Evolutionary conservation across 2,113 vertebrate genomes (phyloP).

Genomic region (Chionodraco myersi): DNA sequence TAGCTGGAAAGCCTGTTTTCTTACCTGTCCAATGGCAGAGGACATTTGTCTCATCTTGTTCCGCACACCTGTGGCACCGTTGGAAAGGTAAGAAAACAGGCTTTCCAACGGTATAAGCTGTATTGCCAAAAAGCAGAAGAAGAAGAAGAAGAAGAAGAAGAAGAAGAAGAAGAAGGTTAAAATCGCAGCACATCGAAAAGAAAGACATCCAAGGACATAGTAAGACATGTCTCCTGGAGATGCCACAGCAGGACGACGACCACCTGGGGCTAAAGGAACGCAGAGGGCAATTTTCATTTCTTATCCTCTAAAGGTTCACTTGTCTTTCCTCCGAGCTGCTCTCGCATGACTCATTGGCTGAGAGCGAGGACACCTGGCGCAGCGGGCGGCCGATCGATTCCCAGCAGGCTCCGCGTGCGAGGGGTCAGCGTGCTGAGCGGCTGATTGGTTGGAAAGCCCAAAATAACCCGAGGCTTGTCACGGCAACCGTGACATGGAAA

Average conservation of each 20-base stretch:
- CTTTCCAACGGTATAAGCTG: too few relatives aligned
- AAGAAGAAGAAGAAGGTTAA: too few relatives aligned
- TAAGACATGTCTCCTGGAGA: conserved; percentile 32
- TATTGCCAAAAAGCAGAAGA: too few relatives aligned
- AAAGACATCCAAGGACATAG: conserved; percentile 8
- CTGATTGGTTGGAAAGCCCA: conserved; percentile 60
- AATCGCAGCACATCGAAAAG: too few relatives aligned
- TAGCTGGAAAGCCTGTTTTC: too few relatives aligned
- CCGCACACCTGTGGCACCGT: too few relatives aligned
- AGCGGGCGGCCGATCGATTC: conserved; percentile 55
- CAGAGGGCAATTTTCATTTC: conserved; percentile 46
- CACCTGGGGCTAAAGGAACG: conserved; percentile 30
- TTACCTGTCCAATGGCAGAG: too few relatives aligned
- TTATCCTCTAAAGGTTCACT: conserved; percentile 19
- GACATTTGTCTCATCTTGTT: too few relatives aligned
- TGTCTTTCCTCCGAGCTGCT: conserved; percentile 2
- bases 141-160: too few relatives aligned
- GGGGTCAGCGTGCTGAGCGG: conserved; percentile 47
- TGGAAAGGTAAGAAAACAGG: too few relatives aligned
- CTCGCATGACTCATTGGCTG: conserved; percentile 32
- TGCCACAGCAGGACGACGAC: conserved; percentile 15
- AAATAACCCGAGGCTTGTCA: conserved; percentile 58
- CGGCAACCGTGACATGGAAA: conserved; percentile 41
- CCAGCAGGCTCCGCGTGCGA: conserved; percentile 22
- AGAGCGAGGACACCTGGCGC: conserved; percentile 62